phyloP scores from a whole-genome alignment of 1,140 invertebrate genomes.

The Oscheius sp. region DNA sequence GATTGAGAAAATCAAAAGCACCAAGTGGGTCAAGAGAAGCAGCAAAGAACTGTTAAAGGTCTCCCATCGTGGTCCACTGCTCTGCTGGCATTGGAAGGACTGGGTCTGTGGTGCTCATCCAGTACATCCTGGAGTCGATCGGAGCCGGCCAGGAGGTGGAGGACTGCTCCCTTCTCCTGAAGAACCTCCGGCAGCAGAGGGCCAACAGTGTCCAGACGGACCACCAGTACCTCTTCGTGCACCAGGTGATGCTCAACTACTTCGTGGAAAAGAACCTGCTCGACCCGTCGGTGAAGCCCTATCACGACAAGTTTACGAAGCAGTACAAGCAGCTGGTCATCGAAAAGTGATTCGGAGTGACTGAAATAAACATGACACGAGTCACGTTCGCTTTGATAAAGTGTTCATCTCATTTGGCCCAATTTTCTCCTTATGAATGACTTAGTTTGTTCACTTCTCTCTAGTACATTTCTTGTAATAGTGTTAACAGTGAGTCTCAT shows the following conservation, averaged over 20 bases:
- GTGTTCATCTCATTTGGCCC: background rate
- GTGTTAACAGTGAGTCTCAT: too few species aligned
- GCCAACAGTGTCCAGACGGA: conserved; percentile 21
- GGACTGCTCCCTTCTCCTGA: conserved; percentile 8
- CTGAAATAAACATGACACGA: background rate
- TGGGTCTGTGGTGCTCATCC: conserved; percentile 64
- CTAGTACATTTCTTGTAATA: too few species aligned
- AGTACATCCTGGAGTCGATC: conserved; percentile 29
- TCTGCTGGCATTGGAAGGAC: conserved; percentile 93
- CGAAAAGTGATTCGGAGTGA: background rate
- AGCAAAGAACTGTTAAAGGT: too few species aligned
- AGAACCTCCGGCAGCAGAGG: conserved; percentile 22
- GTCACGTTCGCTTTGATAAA: background rate
- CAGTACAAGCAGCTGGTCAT: background rate
- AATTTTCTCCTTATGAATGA: background rate
- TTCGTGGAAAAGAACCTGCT: conserved; percentile 22
- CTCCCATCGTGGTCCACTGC: too few species aligned
- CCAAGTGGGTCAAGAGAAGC: too few species aligned
- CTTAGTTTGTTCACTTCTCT: too few species aligned
- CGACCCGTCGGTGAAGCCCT: background rate
- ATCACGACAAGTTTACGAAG: background rate
- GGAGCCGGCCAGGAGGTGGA: conserved; percentile 4
- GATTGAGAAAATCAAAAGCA: background rate
- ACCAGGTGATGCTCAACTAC: conserved; percentile 25
- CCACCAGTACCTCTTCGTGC: conserved; percentile 28